Conservation (phyloP, 1,140 invertebrate genomes). For the Bombus ignitus region DNA sequence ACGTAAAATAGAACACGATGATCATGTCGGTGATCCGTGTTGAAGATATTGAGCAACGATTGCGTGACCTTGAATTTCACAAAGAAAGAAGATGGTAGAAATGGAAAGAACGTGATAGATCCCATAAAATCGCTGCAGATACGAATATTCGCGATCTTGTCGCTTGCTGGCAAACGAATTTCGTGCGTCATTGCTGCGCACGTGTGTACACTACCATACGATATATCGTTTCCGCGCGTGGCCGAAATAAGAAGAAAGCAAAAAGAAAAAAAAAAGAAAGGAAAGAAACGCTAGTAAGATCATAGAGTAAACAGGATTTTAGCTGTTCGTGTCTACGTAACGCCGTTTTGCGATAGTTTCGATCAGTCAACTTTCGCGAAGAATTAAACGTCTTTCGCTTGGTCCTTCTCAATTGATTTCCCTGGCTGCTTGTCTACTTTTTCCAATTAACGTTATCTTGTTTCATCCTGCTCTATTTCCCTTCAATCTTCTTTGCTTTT, state of each 20-base stretch:
- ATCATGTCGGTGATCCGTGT: neutral
- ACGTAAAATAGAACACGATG: neutral
- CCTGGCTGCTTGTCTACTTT: neutral
- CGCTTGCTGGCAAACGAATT: constrained; percentile 2
- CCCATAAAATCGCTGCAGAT: neutral
- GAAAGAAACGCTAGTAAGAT: constrained; percentile 23
- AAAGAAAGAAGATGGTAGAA: neutral
- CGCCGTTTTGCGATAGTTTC: neutral
- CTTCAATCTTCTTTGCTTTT: neutral
- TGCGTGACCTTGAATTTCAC: neutral
- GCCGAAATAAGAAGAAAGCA: constrained; percentile 9
- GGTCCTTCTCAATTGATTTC: neutral
- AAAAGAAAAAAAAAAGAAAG: too few relatives aligned
- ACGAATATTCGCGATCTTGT: neutral
- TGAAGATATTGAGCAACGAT: neutral
- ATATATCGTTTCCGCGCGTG: neutral
- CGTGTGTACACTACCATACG: neutral
- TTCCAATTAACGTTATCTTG: neutral
- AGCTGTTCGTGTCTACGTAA: neutral
- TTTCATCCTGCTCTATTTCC: too few relatives aligned
- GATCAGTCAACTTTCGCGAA: neutral
- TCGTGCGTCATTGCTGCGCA: constrained; percentile 31
- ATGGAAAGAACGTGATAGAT: constrained; percentile 15
- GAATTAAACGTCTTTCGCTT: neutral
- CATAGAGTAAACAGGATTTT: neutral